Evolutionary conservation across 2,797 vertebrate genomes (phyloP).

Genomic region (Neopelma chrysocephalum): DNA sequence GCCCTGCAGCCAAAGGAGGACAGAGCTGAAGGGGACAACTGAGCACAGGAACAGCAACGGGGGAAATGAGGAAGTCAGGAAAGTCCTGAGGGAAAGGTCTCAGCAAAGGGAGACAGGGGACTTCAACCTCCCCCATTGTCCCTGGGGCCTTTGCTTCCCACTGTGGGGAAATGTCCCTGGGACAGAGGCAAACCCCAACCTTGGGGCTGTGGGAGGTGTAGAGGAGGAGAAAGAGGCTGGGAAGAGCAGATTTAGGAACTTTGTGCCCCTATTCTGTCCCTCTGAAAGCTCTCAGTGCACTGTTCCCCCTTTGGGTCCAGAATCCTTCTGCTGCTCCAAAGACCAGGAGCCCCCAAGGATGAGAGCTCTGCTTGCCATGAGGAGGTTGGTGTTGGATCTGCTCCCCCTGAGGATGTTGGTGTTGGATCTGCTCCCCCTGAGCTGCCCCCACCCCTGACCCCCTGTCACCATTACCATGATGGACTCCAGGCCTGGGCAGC

Average conservation of each 20-base stretch:
- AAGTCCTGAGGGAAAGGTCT: background rate
- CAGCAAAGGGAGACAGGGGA: background rate
- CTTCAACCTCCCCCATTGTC: background rate
- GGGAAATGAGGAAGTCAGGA: no score
- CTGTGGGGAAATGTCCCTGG: background rate
- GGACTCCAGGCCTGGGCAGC: background rate
- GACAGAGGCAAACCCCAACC: background rate
- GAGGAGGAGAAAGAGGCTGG: background rate
- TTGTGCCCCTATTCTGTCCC: background rate
- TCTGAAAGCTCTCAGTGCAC: background rate
- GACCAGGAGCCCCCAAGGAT: background rate
- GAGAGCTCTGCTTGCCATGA: background rate
- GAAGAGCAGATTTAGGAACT: background rate
- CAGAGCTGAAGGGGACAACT: no score
- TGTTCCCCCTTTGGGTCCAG: background rate
- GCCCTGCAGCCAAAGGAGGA: no score
- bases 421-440: background rate
- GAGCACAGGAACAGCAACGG: no score
- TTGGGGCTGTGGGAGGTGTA: background rate
- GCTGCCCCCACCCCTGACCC: background rate
- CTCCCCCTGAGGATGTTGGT: background rate
- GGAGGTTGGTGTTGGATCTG: rapidly evolving
- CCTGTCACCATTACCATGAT: background rate
- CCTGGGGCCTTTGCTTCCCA: background rate
- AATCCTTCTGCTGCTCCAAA: background rate